Percentiles rank a stretch among this genome's conserved stretches.
These are phyloP conservation scores for Moxostoma hubbsi DNA, from an alignment of 2,797 vertebrate species.

Conservation along the genomic window DNA sequence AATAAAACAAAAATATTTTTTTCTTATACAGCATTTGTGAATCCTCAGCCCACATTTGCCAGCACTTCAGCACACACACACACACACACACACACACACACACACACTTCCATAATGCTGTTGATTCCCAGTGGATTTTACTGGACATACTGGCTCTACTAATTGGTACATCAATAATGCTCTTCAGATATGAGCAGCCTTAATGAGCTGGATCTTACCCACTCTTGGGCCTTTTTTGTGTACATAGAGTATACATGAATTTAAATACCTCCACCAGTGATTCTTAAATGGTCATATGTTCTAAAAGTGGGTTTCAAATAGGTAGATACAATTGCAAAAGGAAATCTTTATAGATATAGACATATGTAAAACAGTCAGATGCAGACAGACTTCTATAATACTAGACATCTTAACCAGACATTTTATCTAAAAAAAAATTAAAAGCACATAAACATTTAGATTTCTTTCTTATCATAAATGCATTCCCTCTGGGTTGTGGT, in stretches of 20 bases:
- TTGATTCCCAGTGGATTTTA: slow-evolving; percentile 71
- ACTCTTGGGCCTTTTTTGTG: slow-evolving; percentile 22
- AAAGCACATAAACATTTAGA: not conserved
- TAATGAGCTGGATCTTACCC: slow-evolving; percentile 67
- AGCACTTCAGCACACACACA: slow-evolving; percentile 21
- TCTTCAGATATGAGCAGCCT: slow-evolving; percentile 60
- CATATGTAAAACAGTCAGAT: not conserved
- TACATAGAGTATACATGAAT: slow-evolving; percentile 15
- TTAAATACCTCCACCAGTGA: not conserved
- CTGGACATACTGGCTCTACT: slow-evolving; percentile 75
- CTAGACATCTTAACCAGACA: slow-evolving; percentile 18
- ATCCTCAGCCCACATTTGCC: not conserved
- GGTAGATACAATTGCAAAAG: too few species aligned
- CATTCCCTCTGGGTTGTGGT: slow-evolving; percentile 28
- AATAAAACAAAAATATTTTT: not conserved
- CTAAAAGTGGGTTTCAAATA: not conserved
- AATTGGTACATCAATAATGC: slow-evolving; percentile 85
- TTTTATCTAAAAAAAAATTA: not conserved
- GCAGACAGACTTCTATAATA: too few species aligned
- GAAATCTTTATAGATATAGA: not conserved
- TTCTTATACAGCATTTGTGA: not conserved
- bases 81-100: not conserved
- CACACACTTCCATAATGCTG: slow-evolving; percentile 71
- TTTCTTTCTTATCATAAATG: not conserved
- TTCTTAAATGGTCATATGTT: not conserved